Base-by-base conservation (phyloP, 2,888 invertebrate genomes). In the Orchesella flavescens region DNA sequence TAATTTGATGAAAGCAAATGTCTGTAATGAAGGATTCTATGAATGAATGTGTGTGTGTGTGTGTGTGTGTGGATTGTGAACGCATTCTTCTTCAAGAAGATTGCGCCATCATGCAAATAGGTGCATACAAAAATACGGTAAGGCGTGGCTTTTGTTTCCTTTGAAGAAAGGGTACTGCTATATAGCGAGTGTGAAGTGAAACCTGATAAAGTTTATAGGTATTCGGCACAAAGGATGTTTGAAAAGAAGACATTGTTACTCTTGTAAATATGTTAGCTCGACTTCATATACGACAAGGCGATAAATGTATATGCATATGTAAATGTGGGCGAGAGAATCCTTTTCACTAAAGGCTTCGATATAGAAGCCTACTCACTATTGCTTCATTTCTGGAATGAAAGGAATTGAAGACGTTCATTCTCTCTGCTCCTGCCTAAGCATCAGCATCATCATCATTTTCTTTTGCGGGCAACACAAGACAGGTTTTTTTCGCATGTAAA, bases 401-500 rank as follows among this genome's bases (percentile, higher is more conserved):
- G 49, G 61, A 78, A 49, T 71, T 49, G 17, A 71, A 46, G 17
- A 66, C 43, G 57, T 21, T 55, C 44, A 46, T 46, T 59, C 7
- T 15, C 19, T 53, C 21, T 68, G 15, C 23, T 68, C 44, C 44
- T 44, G 17, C 19, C 24, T 61, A 34, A 74, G 53, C 24, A 15
- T n/a, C n/a, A n/a, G n/a, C n/a, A n/a, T n/a, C n/a, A n/a, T n/a
- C n/a, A n/a, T n/a, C n/a, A n/a, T 69, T 68, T 44, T 61, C 17
- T 66, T 46, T 46, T 55, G 19, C 53, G 72, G 53, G 21, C 49
- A 74, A 74, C n/a, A 53, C 71, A 80, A 74, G 73, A 80, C 80
- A 65, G 73, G 80, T 79, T 80, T 80, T 68, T 79, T 71, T 73
- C 73, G 73, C 80, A 80, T 80, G 80, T 80, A 74, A 80, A 80